Evolutionary conservation across 1,140 invertebrate genomes (phyloP), one percentile per base, ranked within the genome.

Genomic region (Microplitis demolitor): DNA sequence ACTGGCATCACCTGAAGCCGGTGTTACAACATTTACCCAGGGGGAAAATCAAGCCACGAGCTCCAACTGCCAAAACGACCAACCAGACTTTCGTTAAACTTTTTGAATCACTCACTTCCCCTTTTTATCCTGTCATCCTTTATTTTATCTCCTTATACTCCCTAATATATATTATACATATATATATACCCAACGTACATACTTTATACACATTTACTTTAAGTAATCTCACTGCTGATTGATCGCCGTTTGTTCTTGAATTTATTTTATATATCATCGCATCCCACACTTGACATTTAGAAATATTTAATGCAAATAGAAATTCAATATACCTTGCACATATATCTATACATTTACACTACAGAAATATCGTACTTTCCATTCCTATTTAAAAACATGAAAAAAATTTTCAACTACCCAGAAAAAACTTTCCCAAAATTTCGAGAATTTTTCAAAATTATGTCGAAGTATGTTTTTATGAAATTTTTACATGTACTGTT

Each of bases 171-270:
- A 45, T 45, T 45, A 9, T 45, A 45, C 11, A 45, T 45, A 13
- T 31, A 54, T 68, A 51, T 33, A 33, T 39, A 66, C 13, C 4
- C 66, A 33, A 34, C 66, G 62, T 9, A 45, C 39, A 45, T 45
- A 11, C 39, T 45, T 45, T 45, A 45, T 45, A 11, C 11, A 45
- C 39, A 45, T 45, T 45, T 45, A 45, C 39, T 45, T 39, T 24
- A 24, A 74, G 71, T 75, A 80, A 78, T 78, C 70, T 71, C 67
- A 71, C 45, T 71, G 58, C 69, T 74, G 72, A 78, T 76, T 63
- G 76, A 71, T 66, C 66, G 69, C 72, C 73, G 73, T 73, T 78
- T 78, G 58, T 75, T 77, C 74, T 73, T 72, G 53, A 66, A 76
- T 78, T 71, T 76, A 78, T 75, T 75, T 66, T 45, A 50, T 51